Conservation (phyloP, 2,113 vertebrate species). For the Cynopterus brachyotis region DNA sequence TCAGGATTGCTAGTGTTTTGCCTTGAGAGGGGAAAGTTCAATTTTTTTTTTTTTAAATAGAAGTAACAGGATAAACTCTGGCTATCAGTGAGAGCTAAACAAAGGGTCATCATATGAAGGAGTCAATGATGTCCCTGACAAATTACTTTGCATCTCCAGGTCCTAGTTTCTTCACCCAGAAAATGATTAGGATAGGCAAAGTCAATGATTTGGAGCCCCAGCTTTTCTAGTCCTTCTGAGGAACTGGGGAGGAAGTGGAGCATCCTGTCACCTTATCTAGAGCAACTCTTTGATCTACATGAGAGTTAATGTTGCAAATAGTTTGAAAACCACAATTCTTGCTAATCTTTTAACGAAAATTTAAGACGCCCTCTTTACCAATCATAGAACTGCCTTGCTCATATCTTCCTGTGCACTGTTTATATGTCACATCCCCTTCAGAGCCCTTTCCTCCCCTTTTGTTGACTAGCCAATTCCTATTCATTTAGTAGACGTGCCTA, state of each 20-base stretch:
- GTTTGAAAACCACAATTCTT: neutral
- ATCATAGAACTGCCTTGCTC: no score
- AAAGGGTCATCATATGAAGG: neutral
- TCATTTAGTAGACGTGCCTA: neutral
- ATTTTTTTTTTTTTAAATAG: neutral
- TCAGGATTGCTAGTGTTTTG: slow-evolving; percentile 51
- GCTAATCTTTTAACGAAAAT: neutral
- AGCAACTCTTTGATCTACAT: neutral
- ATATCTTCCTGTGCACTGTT: neutral
- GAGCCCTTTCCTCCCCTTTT: neutral
- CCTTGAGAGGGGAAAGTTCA: neutral
- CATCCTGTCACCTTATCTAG: neutral
- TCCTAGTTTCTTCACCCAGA: neutral
- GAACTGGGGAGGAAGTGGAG: neutral
- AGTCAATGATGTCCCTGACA: neutral
- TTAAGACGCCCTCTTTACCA: neutral
- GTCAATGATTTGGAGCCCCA: neutral
- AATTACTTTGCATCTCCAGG: neutral
- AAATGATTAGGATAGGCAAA: neutral
- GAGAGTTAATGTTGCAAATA: no score
- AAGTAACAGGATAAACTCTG: neutral
- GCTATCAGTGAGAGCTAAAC: neutral
- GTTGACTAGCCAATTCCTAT: neutral
- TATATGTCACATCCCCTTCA: neutral
- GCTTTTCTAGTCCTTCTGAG: neutral